Percentiles rank a stretch among this genome's conserved stretches.
Evolutionary conservation across 2,797 vertebrate genomes (phyloP).

Genomic region (Syngnathus rostellatus): DNA sequence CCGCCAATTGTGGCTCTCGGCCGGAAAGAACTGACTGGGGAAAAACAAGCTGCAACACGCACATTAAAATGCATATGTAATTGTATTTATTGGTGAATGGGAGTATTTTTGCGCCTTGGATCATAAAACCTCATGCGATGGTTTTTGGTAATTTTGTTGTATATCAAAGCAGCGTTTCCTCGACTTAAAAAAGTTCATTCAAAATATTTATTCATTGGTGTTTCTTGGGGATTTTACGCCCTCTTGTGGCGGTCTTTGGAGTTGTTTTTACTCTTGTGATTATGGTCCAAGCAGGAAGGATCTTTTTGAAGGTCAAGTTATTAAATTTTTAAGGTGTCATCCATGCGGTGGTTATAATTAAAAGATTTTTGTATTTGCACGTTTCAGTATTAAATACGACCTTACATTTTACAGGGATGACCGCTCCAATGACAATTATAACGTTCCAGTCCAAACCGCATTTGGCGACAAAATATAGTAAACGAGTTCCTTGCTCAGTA

Average conservation of each 20-base stretch:
- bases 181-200: too few relatives aligned
- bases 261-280: neutral
- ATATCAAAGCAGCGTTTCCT: too few relatives aligned
- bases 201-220: neutral
- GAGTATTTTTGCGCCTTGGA: too few relatives aligned
- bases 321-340: neutral
- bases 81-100: neutral
- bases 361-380: neutral
- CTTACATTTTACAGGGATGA: too few relatives aligned
- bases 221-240: neutral
- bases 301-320: neutral
- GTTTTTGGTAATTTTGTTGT: too few relatives aligned
- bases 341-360: neutral
- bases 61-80: neutral
- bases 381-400: too few relatives aligned
- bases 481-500: neutral
- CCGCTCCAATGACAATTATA: too few relatives aligned
- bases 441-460: too few relatives aligned
- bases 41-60: neutral
- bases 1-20: neutral
- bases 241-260: neutral
- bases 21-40: neutral
- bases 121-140: too few relatives aligned
- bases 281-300: neutral
- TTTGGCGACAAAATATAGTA: too few relatives aligned